phyloP scores from a whole-genome alignment of 2,797 vertebrate genomes.

The Pitangus sulphuratus region DNA sequence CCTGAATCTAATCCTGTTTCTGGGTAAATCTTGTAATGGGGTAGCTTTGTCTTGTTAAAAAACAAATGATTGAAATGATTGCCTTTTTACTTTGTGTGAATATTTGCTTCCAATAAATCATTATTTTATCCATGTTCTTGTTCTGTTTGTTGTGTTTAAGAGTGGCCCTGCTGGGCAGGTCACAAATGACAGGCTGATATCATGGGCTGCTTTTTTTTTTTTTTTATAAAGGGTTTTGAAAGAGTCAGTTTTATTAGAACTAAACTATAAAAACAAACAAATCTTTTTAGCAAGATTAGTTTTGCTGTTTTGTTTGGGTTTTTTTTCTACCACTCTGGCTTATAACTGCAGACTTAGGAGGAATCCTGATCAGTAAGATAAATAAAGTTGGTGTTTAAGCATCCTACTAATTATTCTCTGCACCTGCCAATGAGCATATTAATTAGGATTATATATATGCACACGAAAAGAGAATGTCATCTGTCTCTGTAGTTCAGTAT shows the following conservation, averaged over 20 bases:
- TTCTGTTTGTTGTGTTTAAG: not conserved
- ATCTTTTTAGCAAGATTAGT: not conserved
- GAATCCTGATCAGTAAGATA: not conserved
- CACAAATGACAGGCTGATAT: not conserved
- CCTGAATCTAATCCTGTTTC: not conserved
- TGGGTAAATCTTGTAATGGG: not conserved
- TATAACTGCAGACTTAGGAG: not conserved
- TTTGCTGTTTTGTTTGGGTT: not conserved
- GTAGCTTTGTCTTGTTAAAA: not conserved
- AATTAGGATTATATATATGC: not conserved
- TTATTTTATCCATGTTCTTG: not conserved
- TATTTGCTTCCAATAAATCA: conserved; percentile 36
- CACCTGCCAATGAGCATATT: not conserved
- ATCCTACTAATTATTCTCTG: not conserved
- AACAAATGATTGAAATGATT: not conserved
- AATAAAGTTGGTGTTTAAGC: not conserved
- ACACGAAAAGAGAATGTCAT: not conserved
- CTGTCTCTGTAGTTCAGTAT: not conserved
- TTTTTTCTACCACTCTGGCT: not conserved
- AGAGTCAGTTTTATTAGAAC: not conserved
- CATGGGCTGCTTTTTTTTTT: not conserved
- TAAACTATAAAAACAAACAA: not conserved
- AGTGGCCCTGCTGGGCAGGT: not conserved
- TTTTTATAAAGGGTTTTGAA: not conserved
- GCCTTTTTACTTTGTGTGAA: not conserved